phyloP scores from a whole-genome alignment of 2,113 vertebrate species.

The Mola mola region DNA sequence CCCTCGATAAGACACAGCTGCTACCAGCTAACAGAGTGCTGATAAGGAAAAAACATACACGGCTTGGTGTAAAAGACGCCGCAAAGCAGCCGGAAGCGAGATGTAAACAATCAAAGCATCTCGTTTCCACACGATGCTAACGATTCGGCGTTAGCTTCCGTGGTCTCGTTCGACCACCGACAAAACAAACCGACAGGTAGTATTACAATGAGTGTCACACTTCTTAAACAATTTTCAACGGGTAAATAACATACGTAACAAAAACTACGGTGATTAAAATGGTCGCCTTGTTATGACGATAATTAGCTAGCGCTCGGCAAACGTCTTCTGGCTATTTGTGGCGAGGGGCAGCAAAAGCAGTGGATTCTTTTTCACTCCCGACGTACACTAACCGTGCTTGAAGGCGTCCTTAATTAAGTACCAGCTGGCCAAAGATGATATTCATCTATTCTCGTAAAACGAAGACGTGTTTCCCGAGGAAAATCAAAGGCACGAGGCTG shows the following conservation, averaged over 20 bases:
- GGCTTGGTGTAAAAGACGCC: background rate
- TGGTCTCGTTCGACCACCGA: conserved; percentile 32
- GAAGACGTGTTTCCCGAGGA: conserved; percentile 26
- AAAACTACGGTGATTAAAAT: background rate
- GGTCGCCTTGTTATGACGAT: conserved; percentile 37
- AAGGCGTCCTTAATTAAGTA: conserved; percentile 51
- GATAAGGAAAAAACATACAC: too few relatives aligned
- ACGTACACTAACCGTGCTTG: conserved; percentile 59
- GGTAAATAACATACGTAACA: background rate
- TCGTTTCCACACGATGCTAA: conserved; percentile 48
- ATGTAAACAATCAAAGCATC: conserved; percentile 57
- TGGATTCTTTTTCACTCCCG: conserved; percentile 20
- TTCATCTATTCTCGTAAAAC: conserved; percentile 36
- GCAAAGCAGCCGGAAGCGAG: background rate
- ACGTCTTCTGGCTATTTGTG: conserved; percentile 49
- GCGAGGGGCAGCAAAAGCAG: conserved; percentile 54
- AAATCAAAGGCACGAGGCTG: conserved; percentile 58
- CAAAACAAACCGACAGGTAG: background rate
- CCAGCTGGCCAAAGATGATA: conserved; percentile 9
- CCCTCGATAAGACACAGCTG: too few relatives aligned
- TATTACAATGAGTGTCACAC: rapidly evolving
- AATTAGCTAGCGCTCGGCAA: conserved; percentile 66
- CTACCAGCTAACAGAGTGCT: too few relatives aligned
- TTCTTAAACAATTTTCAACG: background rate
- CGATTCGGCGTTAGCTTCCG: conserved; percentile 49